A percentile compares a stretch with the other conserved stretches of the same genome.
Conservation (phyloP, 2,113 vertebrate genomes). For the Blennius ocellaris region DNA sequence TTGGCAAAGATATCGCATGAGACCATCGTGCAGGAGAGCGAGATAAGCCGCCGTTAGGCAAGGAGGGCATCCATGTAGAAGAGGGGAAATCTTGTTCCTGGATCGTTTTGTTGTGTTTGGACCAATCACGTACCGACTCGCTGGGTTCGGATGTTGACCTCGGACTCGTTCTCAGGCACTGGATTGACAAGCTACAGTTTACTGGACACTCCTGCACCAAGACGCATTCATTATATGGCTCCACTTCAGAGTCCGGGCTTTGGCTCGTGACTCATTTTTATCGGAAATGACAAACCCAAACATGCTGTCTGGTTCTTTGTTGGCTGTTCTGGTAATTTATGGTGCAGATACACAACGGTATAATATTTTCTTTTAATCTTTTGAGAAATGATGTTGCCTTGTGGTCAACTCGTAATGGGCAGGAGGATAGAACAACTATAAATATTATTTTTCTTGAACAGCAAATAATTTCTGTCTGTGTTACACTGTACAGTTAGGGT, state of each 20-base stretch:
- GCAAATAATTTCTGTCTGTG: constrained; percentile 35
- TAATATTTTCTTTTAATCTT: constrained; percentile 10
- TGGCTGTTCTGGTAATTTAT: constrained; percentile 28
- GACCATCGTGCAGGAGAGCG: constrained; percentile 26
- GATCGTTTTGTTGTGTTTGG: not conserved
- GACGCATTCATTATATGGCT: not conserved
- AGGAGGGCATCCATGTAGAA: constrained; percentile 24
- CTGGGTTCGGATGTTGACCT: constrained; percentile 14
- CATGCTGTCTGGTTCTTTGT: constrained; percentile 64
- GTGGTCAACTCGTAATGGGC: constrained; percentile 5
- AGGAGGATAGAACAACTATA: constrained; percentile 13
- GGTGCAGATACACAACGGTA: constrained; percentile 43
- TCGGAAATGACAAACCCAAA: constrained; percentile 47
- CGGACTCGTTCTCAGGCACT: constrained; percentile 25
- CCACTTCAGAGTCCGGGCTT: not conserved
- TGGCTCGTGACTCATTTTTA: constrained; percentile 20
- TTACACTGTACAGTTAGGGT: constrained; percentile 50
- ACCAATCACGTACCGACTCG: constrained; percentile 15
- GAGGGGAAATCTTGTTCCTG: constrained; percentile 14
- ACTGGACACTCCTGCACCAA: constrained; percentile 17
- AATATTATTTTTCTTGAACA: constrained; percentile 26
- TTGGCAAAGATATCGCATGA: constrained; percentile 29
- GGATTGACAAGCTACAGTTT: constrained; percentile 27
- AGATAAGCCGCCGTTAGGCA: constrained; percentile 15
- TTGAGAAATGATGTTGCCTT: constrained; percentile 20